Base-by-base conservation (phyloP, 2,797 vertebrate genomes). In the Gallirallus australis region DNA sequence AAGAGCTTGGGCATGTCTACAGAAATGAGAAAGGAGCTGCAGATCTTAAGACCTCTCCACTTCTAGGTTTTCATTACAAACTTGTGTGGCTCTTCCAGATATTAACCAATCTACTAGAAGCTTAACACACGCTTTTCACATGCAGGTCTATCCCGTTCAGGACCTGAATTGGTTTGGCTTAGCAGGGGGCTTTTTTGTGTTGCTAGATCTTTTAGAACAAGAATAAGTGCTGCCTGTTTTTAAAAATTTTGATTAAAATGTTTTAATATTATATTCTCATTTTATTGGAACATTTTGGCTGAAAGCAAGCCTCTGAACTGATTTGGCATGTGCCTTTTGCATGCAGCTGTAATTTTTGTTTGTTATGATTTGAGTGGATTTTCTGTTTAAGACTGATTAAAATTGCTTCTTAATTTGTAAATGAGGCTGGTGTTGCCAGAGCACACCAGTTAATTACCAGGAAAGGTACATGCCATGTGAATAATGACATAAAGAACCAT, bases 301-400 rank as follows among this genome's bases (percentile, higher is more conserved):
- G 27, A 86, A 83, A 53, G 11, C 37, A 81, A 70, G 21, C 30
- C 5, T n/a, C 37, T 73, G 13, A 54, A 25, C 7, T 45, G 12
- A 40, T 72, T 33, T 82, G 12, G 5, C 80, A 59, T 90, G 35
- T 82, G 33, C n/a, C 25, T 86, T 86, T 57, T 83, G 23, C 12
- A 23, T 48, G 13, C 40, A 82, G 28, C 31, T 81, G 10, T 28
- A 56, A 13, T 20, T 88, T 71, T 86, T 23, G 17, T 85, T 86
- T 80, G 50, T 82, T 90, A 47, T 57, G 30, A 82, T 92, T 63
- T 81, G 61, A 78, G 42, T 76, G 54, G 11, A 35, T 92, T 92
- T 93, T 60, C 79, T 82, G 15, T 66, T 92, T 90, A 82, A 79
- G 56, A 64, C 50, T 77, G 68, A 80, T 86, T 86, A 72, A 85